phyloP scores from a whole-genome alignment of 2,888 invertebrate species.

The Metallyticus violacea region DNA sequence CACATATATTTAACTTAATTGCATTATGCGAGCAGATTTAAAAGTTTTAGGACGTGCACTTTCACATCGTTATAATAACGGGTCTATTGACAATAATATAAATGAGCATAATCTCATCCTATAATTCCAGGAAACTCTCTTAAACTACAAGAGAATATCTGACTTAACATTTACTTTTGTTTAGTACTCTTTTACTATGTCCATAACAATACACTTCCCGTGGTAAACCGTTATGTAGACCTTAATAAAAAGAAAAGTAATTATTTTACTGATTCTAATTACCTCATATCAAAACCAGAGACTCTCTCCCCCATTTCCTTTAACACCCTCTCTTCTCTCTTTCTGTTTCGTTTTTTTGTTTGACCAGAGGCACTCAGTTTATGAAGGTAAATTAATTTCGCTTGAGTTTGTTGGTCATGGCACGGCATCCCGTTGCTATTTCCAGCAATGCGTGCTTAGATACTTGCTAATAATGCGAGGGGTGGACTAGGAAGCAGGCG shows the following conservation, averaged over 20 bases:
- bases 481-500: neutral
- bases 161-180: neutral
- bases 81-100: too few species aligned
- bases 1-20: too few species aligned
- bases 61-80: too few species aligned
- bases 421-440: neutral
- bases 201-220: neutral
- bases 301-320: neutral
- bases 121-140: too few species aligned
- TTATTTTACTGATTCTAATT: neutral
- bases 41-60: too few species aligned
- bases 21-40: too few species aligned
- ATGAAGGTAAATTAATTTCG: neutral
- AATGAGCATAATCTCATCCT: too few species aligned
- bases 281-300: neutral
- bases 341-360: neutral
- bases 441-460: neutral
- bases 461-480: neutral
- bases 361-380: neutral
- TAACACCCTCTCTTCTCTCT: neutral
- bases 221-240: neutral
- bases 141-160: too few species aligned
- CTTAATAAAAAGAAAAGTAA: neutral
- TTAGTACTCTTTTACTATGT: neutral
- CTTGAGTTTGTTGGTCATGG: neutral